These are phyloP conservation scores for Mormyrus lacerda DNA, from an alignment of 2,113 vertebrate genomes.

Conservation along the genomic window DNA sequence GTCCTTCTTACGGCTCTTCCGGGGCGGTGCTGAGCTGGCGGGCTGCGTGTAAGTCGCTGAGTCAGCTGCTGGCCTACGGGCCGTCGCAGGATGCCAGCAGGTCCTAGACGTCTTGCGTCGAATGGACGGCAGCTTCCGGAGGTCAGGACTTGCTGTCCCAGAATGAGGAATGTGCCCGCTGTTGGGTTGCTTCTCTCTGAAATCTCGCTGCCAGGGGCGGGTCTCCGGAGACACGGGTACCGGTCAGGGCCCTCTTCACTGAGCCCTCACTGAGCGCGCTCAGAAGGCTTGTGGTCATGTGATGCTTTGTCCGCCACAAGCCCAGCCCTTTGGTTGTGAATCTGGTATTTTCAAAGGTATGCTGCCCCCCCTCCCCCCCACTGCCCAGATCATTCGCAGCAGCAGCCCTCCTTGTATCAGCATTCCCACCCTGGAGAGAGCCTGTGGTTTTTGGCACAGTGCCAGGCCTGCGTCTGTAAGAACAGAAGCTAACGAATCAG, in stretches of 20 bases:
- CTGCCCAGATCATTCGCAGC: neutral
- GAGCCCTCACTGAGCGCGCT: neutral
- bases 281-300: neutral
- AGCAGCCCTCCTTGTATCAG: neutral
- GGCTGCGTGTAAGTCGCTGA: neutral
- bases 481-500: constrained; percentile 7
- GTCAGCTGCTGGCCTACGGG: neutral
- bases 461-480: neutral
- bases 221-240: neutral
- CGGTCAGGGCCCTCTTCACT: neutral
- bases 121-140: neutral
- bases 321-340: neutral
- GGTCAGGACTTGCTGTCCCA: neutral
- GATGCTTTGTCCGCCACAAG: neutral
- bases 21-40: neutral
- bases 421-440: neutral
- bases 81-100: neutral
- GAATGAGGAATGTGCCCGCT: neutral
- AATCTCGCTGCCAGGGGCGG: neutral
- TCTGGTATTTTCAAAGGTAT: neutral
- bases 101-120: neutral
- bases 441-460: neutral
- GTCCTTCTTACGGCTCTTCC: neutral
- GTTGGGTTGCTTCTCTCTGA: neutral
- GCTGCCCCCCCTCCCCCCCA: neutral